Evolutionary conservation across 2,888 invertebrate genomes (phyloP), one percentile per base, ranked within the genome.

Genomic region (Coleophora flavipennella): DNA sequence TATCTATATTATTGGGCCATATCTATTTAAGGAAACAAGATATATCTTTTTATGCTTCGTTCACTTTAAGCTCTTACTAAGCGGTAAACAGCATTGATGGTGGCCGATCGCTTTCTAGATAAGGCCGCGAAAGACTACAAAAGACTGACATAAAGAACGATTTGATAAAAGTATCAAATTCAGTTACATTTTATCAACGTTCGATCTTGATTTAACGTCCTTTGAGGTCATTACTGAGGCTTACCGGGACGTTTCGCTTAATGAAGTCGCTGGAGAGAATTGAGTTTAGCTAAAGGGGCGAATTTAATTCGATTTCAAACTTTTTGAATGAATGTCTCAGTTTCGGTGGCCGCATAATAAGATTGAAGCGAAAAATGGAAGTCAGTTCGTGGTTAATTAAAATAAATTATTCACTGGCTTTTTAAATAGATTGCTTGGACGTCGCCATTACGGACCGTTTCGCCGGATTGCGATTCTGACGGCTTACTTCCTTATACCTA

Each of bases 231-330:
- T 83, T 79, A 79, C 76, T 68, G 75, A 72, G 77, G 78, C 77
- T 76, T 74, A 77, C 75, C 75, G 77, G 73, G 77, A 80, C 77
- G 77, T 68, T 71, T 64, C 74, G 72, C 74, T 75, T 83, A 83
- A 81, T 80, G 81, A 81, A 80, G 75, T 80, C 81, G 73, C 78
- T 75, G 76, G 79, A 74, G 79, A 79, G 79, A 80, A 81, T 80
- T 75, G 79, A 80, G 79, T 80, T 78, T 76, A 78, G 77, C 78
- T 75, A 79, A 81, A 81, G 77, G 79, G 79, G 78, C 77, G 79
- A 76, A 77, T 80, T 79, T 79, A 80, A 80, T 80, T 81, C 74
- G 77, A 79, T 79, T 80, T 67, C 76, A 74, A 80, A 81, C 76
- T 80, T 80, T 79, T 73, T 67, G 73, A 78, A 77, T 74, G 75